Percentiles rank a stretch among this genome's conserved stretches.
Evolutionary conservation across 2,113 vertebrate genomes (phyloP).

Genomic region (Equus przewalskii): DNA sequence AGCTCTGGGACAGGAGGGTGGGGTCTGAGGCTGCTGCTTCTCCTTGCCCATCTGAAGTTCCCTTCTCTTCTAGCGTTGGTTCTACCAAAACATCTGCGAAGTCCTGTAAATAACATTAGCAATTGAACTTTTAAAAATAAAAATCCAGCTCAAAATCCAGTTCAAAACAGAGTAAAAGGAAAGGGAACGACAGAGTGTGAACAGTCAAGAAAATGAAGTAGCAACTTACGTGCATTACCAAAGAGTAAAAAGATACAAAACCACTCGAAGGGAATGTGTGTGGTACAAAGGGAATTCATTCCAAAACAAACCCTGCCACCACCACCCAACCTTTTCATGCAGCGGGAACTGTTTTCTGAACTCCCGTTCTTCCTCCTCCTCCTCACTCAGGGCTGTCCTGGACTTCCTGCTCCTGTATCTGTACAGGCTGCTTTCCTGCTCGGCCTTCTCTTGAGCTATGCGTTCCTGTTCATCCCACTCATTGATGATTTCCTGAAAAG

Average conservation of each 20-base stretch:
- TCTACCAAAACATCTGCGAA: conserved; percentile 94
- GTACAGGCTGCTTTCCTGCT: conserved; percentile 92
- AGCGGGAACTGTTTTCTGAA: conserved; percentile 93
- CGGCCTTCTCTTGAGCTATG: conserved; percentile 88
- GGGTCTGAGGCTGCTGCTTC: conserved; percentile 78
- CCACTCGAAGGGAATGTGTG: neutral
- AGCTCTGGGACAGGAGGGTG: conserved; percentile 87
- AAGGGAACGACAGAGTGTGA: neutral
- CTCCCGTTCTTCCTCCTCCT: conserved; percentile 94
- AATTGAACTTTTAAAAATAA: neutral
- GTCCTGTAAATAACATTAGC: conserved; percentile 89
- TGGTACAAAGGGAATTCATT: neutral
- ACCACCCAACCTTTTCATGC: conserved; percentile 90
- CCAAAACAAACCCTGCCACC: neutral
- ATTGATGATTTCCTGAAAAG: conserved; percentile 91
- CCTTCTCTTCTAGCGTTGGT: conserved; percentile 91
- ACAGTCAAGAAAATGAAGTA: conserved; percentile 6
- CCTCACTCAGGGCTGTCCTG: conserved; percentile 90
- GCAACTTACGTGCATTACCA: neutral
- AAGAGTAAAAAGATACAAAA: neutral
- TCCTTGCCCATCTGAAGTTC: conserved; percentile 80
- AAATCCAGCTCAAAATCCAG: neutral
- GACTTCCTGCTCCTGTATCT: conserved; percentile 90
- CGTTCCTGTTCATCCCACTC: conserved; percentile 97
- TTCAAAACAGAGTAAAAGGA: neutral